A percentile compares a stretch with the other conserved stretches of the same genome.
These are phyloP conservation scores for Sesamia nonagrioides DNA, from an alignment of 1,140 invertebrate genomes.

Conservation along the genomic window DNA sequence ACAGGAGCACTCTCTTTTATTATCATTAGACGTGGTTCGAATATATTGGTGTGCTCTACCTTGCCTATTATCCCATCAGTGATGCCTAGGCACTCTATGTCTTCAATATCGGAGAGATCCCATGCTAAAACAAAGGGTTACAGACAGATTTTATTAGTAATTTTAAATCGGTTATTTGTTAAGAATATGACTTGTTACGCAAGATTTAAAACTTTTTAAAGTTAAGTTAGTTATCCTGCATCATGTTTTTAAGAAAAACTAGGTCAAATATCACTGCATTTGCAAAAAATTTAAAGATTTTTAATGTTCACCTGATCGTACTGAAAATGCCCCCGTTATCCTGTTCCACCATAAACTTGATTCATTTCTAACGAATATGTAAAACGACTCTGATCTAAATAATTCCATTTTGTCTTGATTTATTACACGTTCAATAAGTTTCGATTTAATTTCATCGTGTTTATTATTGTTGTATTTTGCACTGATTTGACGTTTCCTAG, in stretches of 20 bases:
- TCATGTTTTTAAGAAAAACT: constrained; percentile 35
- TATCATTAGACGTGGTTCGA: constrained; percentile 93
- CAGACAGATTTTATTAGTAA: neutral
- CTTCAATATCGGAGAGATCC: constrained; percentile 95
- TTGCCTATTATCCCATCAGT: constrained; percentile 96
- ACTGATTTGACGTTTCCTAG: constrained; percentile 77
- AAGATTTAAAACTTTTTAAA: neutral
- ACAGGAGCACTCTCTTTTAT: constrained; percentile 93
- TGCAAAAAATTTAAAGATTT: constrained; percentile 52
- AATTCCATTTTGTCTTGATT: constrained; percentile 92
- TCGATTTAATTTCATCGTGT: constrained; percentile 80
- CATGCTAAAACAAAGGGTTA: constrained; percentile 90
- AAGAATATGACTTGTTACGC: neutral
- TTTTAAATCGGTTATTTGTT: constrained; percentile 3
- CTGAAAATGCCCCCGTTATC: constrained; percentile 92
- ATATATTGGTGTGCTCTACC: constrained; percentile 93
- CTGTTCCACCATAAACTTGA: constrained; percentile 97
- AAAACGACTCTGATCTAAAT: constrained; percentile 95
- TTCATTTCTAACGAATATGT: constrained; percentile 95
- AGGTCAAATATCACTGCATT: constrained; percentile 43
- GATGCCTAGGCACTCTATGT: constrained; percentile 95
- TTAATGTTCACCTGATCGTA: constrained; percentile 92
- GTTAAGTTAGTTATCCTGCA: constrained; percentile 5
- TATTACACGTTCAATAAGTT: constrained; percentile 68
- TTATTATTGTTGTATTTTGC: constrained; percentile 84